Evolutionary conservation across 30 jellyfish, hydroid and myxozoan genomes (phyloP).

Genomic region (Catostylus mosaicus): DNA sequence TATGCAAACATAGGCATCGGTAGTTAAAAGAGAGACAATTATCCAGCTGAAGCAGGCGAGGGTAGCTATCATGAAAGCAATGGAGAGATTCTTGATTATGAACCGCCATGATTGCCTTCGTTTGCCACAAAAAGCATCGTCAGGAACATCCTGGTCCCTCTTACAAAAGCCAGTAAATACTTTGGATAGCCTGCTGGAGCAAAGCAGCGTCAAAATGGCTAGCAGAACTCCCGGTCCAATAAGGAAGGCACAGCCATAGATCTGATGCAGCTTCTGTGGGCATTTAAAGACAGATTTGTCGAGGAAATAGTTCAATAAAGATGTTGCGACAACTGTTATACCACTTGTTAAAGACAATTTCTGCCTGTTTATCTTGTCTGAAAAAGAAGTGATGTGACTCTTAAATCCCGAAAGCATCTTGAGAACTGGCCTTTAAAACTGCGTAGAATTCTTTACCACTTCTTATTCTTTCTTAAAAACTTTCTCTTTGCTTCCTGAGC

Average conservation of each 20-base stretch:
- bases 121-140: slow-evolving; percentile 25
- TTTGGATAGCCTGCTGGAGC: slow-evolving; percentile 5
- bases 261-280: slow-evolving; percentile 22
- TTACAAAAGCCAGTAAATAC: slow-evolving; percentile 26
- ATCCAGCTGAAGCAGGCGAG: slow-evolving; percentile 47
- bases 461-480: too few relatives aligned
- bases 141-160: slow-evolving; percentile 37
- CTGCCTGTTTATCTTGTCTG: slow-evolving; percentile 20
- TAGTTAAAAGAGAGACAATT: slow-evolving; percentile 9
- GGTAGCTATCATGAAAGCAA: slow-evolving; percentile 11
- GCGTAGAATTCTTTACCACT: too few relatives aligned
- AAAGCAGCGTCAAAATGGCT: slow-evolving; percentile 27
- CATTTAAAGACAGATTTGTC: slow-evolving; percentile 30
- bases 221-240: slow-evolving; percentile 31
- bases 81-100: slow-evolving; percentile 5
- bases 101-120: slow-evolving; percentile 26
- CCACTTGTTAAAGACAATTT: slow-evolving; percentile 8
- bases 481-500: too few relatives aligned
- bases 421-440: too few relatives aligned
- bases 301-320: slow-evolving; percentile 22
- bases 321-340: slow-evolving; percentile 15
- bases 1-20: slow-evolving; percentile 52
- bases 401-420: slow-evolving; percentile 14
- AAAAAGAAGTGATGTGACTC: background rate
- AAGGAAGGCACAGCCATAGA: slow-evolving; percentile 35